A percentile compares a stretch with the other conserved stretches of the same genome.
phyloP scores from a whole-genome alignment of 2,797 vertebrate genomes.

The Manis javanica region DNA sequence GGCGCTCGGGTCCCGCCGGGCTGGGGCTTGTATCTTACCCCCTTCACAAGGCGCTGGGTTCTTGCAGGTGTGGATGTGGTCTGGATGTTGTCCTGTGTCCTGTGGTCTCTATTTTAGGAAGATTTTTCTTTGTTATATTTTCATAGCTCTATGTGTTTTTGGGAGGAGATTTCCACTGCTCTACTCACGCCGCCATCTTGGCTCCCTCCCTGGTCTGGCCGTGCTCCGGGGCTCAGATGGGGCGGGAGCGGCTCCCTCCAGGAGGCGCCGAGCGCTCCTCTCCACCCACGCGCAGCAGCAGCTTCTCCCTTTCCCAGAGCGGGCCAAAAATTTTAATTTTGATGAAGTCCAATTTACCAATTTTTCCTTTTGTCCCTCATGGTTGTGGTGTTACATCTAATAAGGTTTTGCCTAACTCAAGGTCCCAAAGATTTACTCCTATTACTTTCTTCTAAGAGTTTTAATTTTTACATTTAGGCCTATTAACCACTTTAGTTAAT shows the following conservation, averaged over 20 bases:
- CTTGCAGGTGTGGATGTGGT: too few relatives aligned
- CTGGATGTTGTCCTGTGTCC: too few relatives aligned
- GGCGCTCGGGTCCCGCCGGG: too few relatives aligned
- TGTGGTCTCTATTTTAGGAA: too few relatives aligned
- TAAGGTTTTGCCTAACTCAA: constrained; percentile 8
- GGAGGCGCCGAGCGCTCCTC: background rate
- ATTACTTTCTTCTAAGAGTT: constrained; percentile 42
- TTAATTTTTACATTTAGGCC: background rate
- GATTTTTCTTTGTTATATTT: too few relatives aligned
- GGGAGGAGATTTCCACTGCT: too few relatives aligned
- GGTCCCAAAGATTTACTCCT: background rate
- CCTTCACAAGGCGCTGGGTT: too few relatives aligned
- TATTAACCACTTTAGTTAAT: background rate
- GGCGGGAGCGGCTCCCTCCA: constrained; percentile 47
- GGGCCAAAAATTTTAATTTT: constrained; percentile 16
- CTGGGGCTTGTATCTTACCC: too few relatives aligned
- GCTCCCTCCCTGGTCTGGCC: constrained; percentile 68
- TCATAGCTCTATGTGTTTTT: too few relatives aligned
- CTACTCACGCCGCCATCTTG: too few relatives aligned
- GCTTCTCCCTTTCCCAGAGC: constrained; percentile 67
- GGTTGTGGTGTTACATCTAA: background rate
- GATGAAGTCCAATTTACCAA: background rate
- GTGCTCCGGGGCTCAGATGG: background rate
- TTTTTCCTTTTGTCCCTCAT: background rate
- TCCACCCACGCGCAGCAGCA: constrained; percentile 34